A percentile compares a stretch with the other conserved stretches of the same genome.
Conservation (phyloP, 2,113 vertebrate genomes). For the Brachypteracias leptosomus region DNA sequence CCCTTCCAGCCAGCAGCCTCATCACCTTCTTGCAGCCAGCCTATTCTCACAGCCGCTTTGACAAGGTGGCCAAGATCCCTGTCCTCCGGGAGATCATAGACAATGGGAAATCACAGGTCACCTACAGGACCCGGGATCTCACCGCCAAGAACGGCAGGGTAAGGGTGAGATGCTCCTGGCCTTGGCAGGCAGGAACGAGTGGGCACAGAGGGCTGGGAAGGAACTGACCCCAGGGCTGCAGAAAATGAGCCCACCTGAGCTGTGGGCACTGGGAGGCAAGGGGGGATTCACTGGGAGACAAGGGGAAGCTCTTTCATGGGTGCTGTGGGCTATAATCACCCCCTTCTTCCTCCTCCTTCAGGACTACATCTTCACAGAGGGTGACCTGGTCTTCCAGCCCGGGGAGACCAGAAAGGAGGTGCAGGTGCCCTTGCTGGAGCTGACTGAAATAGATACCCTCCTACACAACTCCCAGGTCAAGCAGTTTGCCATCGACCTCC, state of each 20-base stretch:
- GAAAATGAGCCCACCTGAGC: neutral
- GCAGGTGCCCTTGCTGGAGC: slow-evolving; percentile 87
- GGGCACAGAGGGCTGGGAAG: neutral
- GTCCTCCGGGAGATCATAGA: slow-evolving; percentile 86
- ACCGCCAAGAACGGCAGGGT: slow-evolving; percentile 90
- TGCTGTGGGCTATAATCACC: fast-evolving
- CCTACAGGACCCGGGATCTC: slow-evolving; percentile 86
- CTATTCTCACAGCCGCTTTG: slow-evolving; percentile 83
- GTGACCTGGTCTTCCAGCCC: slow-evolving; percentile 82
- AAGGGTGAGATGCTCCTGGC: neutral
- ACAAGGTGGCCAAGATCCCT: slow-evolving; percentile 87
- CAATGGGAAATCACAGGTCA: slow-evolving; percentile 87
- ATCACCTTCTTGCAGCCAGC: slow-evolving; percentile 88
- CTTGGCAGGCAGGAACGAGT: neutral
- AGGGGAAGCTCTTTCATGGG: neutral
- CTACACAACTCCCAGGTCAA: slow-evolving; percentile 82
- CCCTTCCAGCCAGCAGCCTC: slow-evolving; percentile 83
- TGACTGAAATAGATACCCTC: slow-evolving; percentile 83
- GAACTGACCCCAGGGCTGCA: fast-evolving
- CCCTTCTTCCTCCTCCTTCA: slow-evolving; percentile 30
- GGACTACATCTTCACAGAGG: slow-evolving; percentile 88
- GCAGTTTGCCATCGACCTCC: slow-evolving; percentile 90
- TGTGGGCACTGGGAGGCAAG: neutral
- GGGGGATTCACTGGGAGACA: neutral
- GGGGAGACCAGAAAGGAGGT: slow-evolving; percentile 89